Percentiles rank a stretch among this genome's conserved stretches.
phyloP scores from a whole-genome alignment of 2,797 vertebrate genomes.

The Aselliscus stoliczkanus region DNA sequence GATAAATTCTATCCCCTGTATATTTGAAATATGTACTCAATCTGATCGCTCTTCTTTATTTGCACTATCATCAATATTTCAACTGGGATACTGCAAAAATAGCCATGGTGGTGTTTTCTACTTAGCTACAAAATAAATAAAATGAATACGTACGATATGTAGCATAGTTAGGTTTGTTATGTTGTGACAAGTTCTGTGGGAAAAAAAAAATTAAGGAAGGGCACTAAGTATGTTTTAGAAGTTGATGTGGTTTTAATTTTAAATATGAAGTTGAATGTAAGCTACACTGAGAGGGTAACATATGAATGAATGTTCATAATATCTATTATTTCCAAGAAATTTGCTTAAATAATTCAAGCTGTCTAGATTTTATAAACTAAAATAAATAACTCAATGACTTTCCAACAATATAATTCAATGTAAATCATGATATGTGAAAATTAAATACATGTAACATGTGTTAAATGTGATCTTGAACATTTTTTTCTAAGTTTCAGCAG shows the following conservation, averaged over 20 bases:
- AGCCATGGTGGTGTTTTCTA: not conserved
- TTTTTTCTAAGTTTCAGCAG: not conserved
- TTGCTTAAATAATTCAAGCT: not conserved
- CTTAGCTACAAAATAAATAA: not conserved
- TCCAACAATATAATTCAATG: not conserved
- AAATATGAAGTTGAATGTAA: not conserved
- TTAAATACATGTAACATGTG: not conserved
- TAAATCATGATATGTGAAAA: not conserved
- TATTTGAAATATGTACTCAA: not conserved
- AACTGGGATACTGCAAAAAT: not conserved
- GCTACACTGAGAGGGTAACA: not conserved
- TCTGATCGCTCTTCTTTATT: not conserved
- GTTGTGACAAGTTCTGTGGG: not conserved
- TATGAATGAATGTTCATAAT: not conserved
- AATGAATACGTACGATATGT: not conserved
- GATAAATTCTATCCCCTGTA: not conserved
- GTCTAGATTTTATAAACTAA: not conserved
- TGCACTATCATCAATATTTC: not conserved
- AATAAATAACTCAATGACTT: not conserved
- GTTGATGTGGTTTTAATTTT: not conserved
- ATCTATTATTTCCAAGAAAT: not conserved
- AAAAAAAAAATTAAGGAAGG: not conserved
- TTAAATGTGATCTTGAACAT: not conserved
- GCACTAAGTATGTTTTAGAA: not conserved
- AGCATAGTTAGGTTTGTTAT: not conserved